These are phyloP conservation scores for Podarcis muralis DNA, from an alignment of 2,113 vertebrate species.

Conservation along the genomic window DNA sequence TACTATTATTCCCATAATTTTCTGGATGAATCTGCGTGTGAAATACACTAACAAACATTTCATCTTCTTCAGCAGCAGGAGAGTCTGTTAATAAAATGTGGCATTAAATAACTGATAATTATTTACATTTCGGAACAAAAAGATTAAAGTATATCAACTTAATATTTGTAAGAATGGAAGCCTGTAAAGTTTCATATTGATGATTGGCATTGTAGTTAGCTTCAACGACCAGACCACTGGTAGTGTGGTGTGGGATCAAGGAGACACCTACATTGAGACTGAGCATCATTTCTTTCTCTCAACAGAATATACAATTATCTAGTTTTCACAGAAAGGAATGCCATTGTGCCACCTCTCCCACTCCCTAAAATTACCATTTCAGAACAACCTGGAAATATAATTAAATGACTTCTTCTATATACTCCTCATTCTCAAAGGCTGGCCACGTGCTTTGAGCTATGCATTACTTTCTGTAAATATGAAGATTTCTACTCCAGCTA, in stretches of 20 bases:
- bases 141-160: neutral
- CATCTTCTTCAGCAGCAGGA: constrained; percentile 62
- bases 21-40: constrained; percentile 78
- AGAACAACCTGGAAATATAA: neutral
- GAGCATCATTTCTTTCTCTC: neutral
- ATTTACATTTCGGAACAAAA: neutral
- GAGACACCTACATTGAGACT: neutral
- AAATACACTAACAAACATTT: constrained; percentile 75
- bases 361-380: neutral
- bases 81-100: constrained; percentile 62
- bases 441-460: neutral
- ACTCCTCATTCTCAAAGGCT: neutral
- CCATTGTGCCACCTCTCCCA: neutral
- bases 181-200: neutral
- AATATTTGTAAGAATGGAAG: neutral
- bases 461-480: neutral
- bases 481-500: neutral
- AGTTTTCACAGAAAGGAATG: neutral
- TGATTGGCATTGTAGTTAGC: neutral
- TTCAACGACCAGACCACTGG: neutral
- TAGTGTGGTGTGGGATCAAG: neutral
- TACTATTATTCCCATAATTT: constrained; percentile 57
- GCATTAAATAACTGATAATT: neutral
- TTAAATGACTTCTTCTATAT: neutral
- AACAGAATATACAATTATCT: neutral